A percentile compares a stretch with the other conserved stretches of the same genome.
These are phyloP conservation scores for Engraulis encrasicolus DNA, from an alignment of 2,113 vertebrate species.

Conservation along the genomic window DNA sequence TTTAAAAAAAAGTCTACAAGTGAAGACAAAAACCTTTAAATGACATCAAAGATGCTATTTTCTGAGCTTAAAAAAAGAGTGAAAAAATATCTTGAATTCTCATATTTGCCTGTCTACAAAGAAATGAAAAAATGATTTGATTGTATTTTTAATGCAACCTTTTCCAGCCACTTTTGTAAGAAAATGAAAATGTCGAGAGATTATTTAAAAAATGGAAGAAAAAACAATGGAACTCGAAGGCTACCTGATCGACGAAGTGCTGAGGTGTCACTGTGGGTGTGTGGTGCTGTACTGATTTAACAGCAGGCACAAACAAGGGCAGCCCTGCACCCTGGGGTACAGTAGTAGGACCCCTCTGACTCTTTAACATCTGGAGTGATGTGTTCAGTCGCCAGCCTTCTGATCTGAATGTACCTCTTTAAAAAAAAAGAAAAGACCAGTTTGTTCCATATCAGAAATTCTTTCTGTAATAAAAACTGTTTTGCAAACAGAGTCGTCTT, in stretches of 20 bases:
- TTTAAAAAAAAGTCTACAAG: conserved; percentile 48
- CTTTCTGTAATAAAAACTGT: conserved; percentile 77
- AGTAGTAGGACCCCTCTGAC: conserved; percentile 29
- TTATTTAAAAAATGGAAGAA: not conserved
- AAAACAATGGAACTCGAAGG: conserved; percentile 47
- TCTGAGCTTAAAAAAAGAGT: conserved; percentile 64
- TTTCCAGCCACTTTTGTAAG: conserved; percentile 74
- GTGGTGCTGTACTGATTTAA: conserved; percentile 29
- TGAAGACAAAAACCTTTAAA: conserved; percentile 71
- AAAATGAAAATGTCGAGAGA: conserved; percentile 60
- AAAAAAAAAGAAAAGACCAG: conserved; percentile 63
- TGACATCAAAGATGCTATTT: conserved; percentile 77
- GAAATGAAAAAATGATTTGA: conserved; percentile 58
- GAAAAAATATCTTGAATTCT: conserved; percentile 57
- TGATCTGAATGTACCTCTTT: conserved; percentile 80
- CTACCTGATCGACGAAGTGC: conserved; percentile 54
- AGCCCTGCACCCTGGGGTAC: conserved; percentile 30
- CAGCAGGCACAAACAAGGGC: conserved; percentile 39
- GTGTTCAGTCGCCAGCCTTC: conserved; percentile 63
- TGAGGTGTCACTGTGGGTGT: conserved; percentile 33
- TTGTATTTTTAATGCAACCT: conserved; percentile 79
- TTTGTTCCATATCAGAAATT: conserved; percentile 69
- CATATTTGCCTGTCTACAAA: conserved; percentile 72
- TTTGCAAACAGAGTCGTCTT: conserved; percentile 63
- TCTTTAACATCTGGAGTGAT: conserved; percentile 46